Evolutionary conservation across 2,888 invertebrate genomes (phyloP).

Genomic region (Lithophane socia): DNA sequence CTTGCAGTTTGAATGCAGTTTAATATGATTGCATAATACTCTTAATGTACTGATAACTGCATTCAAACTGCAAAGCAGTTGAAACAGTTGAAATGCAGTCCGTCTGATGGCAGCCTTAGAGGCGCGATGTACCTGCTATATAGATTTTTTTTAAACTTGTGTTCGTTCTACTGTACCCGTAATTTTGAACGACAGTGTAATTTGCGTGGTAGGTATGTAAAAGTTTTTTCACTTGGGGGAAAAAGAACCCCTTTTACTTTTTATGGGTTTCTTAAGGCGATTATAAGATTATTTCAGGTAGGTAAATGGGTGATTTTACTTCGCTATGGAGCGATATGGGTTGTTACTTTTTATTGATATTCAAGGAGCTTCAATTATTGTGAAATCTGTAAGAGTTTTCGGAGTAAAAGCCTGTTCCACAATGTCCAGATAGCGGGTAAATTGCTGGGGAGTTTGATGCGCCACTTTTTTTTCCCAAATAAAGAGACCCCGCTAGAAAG

Average conservation of each 20-base stretch:
- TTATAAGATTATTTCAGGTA: conserved; percentile 27
- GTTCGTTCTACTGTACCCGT: conserved; percentile 10
- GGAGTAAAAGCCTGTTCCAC: not conserved
- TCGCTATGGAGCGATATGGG: conserved; percentile 2
- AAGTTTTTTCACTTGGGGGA: conserved; percentile 1
- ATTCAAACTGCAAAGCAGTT: too few species aligned
- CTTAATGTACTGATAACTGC: too few species aligned
- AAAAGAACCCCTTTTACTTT: conserved; percentile 6
- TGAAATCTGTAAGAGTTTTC: not conserved
- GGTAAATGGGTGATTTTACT: not conserved
- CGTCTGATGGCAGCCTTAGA: too few species aligned
- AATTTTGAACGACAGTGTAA: conserved; percentile 45
- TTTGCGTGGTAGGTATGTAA: not conserved
- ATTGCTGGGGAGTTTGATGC: too few species aligned
- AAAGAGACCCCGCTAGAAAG: too few species aligned
- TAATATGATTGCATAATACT: too few species aligned
- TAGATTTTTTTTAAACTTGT: not conserved
- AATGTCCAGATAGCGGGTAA: not conserved
- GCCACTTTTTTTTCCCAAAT: too few species aligned
- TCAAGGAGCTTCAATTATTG: not conserved
- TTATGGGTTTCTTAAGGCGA: conserved; percentile 11
- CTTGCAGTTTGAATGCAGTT: too few species aligned
- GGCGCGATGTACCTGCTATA: too few species aligned
- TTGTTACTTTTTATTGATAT: conserved; percentile 26
- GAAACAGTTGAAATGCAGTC: too few species aligned